Percentiles rank a stretch among this genome's conserved stretches.
Conservation (phyloP, 2,113 vertebrate species). For the Andinoacara biseriatus region DNA sequence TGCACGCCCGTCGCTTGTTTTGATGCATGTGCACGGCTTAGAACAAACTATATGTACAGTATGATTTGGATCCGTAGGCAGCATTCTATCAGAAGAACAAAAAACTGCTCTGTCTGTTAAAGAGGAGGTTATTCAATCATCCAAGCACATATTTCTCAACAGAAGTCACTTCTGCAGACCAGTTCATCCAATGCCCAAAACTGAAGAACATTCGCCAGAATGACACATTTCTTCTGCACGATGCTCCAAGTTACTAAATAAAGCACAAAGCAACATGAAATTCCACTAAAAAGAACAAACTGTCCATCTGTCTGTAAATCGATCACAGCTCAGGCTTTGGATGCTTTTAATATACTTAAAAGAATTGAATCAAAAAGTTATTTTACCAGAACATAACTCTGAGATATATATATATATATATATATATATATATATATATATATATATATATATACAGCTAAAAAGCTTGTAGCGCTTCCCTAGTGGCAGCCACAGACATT, state of each 20-base stretch:
- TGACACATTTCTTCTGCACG: slow-evolving; percentile 22
- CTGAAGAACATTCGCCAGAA: not conserved
- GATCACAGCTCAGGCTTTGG: not conserved
- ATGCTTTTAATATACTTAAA: no score
- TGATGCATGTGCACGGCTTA: not conserved
- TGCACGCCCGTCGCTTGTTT: not conserved
- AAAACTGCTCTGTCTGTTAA: not conserved
- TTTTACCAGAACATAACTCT: not conserved
- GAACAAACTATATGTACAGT: no score
- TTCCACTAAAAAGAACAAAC: not conserved
- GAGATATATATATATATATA: not conserved
- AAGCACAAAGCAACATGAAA: not conserved
- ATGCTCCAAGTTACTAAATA: not conserved
- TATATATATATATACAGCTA: no score
- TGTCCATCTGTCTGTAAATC: not conserved
- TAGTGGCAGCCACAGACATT: not conserved
- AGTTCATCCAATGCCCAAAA: not conserved
- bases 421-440: no score
- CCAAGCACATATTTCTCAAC: slow-evolving; percentile 17
- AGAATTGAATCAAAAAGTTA: no score
- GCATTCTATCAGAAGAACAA: not conserved
- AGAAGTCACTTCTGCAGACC: slow-evolving; percentile 19
- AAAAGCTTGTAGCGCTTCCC: not conserved
- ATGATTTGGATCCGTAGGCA: not conserved
- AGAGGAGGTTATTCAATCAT: slow-evolving; percentile 8